Conservation (phyloP, 1,140 invertebrate genomes). For the Drosophila dunni region DNA sequence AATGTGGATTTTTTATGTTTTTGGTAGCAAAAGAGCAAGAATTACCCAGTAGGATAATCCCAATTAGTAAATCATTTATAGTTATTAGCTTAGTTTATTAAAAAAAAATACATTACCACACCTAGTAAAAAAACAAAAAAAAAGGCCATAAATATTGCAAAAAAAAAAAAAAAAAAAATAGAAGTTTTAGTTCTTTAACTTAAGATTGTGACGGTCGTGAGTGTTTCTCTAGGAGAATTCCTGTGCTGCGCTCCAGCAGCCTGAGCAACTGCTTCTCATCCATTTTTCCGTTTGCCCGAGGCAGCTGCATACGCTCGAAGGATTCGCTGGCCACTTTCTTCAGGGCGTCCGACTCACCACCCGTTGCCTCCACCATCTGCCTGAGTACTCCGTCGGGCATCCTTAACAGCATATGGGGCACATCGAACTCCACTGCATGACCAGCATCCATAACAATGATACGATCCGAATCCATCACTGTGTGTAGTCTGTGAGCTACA, state of each 20-base stretch:
- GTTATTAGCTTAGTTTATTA: conserved; percentile 14
- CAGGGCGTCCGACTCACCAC: conserved; percentile 66
- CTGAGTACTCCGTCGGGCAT: conserved; percentile 74
- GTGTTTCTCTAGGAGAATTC: conserved; percentile 25
- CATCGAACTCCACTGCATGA: conserved; percentile 87
- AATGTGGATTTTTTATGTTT: no score
- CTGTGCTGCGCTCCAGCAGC: conserved; percentile 31
- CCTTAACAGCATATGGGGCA: conserved; percentile 87
- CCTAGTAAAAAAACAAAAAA: conserved; percentile 14
- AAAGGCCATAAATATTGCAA: not conserved
- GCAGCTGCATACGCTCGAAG: conserved; percentile 43
- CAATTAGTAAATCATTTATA: conserved; percentile 11
- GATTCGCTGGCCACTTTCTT: conserved; percentile 71
- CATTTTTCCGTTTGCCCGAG: not conserved
- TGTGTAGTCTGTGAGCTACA: conserved; percentile 91
- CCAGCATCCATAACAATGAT: conserved; percentile 88
- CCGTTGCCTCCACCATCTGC: conserved; percentile 40
- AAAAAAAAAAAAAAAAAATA: conserved; percentile 17
- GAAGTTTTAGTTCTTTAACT: not conserved
- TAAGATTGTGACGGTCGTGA: not conserved
- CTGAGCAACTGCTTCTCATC: conserved; percentile 22
- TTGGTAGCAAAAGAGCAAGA: no score
- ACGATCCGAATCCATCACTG: conserved; percentile 92
- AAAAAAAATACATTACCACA: conserved; percentile 22
- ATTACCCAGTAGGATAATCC: not conserved